These are phyloP conservation scores for Oryzias woworae DNA, from an alignment of 2,113 vertebrate genomes.

Conservation along the genomic window DNA sequence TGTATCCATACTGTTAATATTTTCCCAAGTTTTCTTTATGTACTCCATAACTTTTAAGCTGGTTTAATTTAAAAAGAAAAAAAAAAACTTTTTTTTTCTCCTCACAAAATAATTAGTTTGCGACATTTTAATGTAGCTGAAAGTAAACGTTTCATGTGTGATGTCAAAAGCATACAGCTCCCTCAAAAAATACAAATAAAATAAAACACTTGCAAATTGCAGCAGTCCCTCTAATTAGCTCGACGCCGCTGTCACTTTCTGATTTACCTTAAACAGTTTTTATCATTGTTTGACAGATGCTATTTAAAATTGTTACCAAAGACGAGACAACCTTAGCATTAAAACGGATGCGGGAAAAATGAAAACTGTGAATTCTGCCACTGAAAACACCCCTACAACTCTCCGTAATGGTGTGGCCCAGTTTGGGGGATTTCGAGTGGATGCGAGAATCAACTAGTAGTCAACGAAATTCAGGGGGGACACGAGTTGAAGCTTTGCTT, in stretches of 20 bases:
- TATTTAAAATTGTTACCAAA: rapidly evolving
- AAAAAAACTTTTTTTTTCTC: too few relatives aligned
- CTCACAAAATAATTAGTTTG: too few relatives aligned
- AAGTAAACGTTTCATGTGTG: too few relatives aligned
- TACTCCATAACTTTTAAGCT: too few relatives aligned
- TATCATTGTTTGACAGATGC: too few relatives aligned
- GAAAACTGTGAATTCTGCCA: neutral
- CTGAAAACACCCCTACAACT: conserved; percentile 10
- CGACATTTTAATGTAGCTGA: too few relatives aligned
- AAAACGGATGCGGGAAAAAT: neutral
- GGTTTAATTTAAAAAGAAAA: too few relatives aligned
- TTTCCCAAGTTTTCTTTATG: too few relatives aligned
- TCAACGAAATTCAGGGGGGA: neutral
- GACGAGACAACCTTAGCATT: rapidly evolving
- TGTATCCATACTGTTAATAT: too few relatives aligned
- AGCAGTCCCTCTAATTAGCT: conserved; percentile 36
- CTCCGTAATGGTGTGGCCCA: conserved; percentile 44
- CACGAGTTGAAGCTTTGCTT: neutral
- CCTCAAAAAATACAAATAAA: neutral
- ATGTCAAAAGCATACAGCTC: too few relatives aligned
- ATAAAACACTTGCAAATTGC: neutral
- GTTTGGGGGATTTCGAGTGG: neutral
- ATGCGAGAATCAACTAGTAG: neutral
- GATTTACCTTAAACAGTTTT: rapidly evolving
- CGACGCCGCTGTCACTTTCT: neutral